Evolutionary conservation across 2,113 vertebrate species (phyloP).

Genomic region (Lanius collurio): DNA sequence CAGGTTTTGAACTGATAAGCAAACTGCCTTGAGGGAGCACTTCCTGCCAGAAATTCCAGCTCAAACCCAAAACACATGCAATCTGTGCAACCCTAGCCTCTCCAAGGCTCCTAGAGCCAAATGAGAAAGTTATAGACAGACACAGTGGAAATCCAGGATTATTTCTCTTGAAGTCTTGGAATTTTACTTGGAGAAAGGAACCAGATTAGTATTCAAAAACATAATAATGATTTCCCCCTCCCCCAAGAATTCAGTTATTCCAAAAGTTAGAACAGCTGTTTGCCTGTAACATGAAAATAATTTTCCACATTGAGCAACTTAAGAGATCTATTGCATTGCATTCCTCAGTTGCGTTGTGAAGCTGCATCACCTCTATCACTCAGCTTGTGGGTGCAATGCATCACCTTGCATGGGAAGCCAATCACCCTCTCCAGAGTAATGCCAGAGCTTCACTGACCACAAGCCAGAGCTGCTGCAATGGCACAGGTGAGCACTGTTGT

Average conservation of each 20-base stretch:
- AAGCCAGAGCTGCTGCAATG: too few relatives aligned
- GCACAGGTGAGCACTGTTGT: neutral
- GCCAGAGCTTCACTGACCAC: neutral
- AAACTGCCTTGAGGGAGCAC: neutral
- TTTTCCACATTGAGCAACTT: neutral
- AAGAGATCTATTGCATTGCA: neutral
- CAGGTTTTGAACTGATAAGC: neutral
- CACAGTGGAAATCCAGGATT: neutral
- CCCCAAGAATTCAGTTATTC: neutral
- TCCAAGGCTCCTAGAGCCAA: neutral
- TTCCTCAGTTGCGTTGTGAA: neutral
- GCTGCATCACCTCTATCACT: neutral
- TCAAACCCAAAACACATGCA: neutral
- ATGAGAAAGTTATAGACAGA: neutral
- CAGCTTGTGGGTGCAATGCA: neutral
- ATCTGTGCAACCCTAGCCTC: neutral
- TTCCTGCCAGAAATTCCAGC: neutral
- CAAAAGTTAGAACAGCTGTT: neutral
- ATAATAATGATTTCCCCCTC: fast-evolving
- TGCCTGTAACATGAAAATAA: neutral
- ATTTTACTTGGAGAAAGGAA: neutral
- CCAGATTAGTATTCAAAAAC: neutral
- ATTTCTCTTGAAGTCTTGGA: neutral
- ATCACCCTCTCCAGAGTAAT: neutral
- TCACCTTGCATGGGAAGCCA: neutral